Evolutionary conservation across 2,797 vertebrate species (phyloP).

Genomic region (Cephalopachus bancanus): DNA sequence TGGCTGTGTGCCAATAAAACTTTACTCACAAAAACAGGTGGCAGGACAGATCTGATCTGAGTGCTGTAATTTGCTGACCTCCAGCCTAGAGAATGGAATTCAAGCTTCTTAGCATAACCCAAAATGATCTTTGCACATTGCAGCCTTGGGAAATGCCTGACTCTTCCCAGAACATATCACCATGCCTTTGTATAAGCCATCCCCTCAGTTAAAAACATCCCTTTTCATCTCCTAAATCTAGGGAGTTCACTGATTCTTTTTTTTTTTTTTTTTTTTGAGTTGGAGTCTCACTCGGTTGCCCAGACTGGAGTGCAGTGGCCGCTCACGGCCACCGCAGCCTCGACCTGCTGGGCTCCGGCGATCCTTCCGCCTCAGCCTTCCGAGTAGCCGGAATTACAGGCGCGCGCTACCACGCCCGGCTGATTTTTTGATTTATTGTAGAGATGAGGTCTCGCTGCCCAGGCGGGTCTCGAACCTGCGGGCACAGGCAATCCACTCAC

Average conservation of each 20-base stretch:
- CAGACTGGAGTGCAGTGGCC: too few species aligned
- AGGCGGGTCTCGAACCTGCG: too few species aligned
- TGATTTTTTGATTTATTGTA: too few species aligned
- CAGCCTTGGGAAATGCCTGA: not conserved
- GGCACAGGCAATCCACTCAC: too few species aligned
- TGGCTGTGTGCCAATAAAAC: conserved; percentile 10
- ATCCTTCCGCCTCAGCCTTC: too few species aligned
- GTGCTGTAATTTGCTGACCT: not conserved
- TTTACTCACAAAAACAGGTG: conserved; percentile 52
- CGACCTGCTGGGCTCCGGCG: too few species aligned
- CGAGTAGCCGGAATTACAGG: too few species aligned
- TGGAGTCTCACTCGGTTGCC: too few species aligned
- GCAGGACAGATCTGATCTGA: not conserved
- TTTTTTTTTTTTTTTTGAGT: too few species aligned
- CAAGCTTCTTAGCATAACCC: not conserved
- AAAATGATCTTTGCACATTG: not conserved
- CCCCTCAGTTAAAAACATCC: not conserved
- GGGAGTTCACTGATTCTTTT: not conserved
- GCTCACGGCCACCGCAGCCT: too few species aligned
- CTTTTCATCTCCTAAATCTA: not conserved
- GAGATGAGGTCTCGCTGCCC: too few species aligned
- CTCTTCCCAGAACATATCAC: not conserved
- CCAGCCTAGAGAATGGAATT: not conserved
- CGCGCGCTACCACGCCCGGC: too few species aligned
- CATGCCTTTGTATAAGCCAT: not conserved